These are phyloP conservation scores for Capreolus pygargus DNA, from an alignment of 2,113 vertebrate genomes.

Conservation along the genomic window DNA sequence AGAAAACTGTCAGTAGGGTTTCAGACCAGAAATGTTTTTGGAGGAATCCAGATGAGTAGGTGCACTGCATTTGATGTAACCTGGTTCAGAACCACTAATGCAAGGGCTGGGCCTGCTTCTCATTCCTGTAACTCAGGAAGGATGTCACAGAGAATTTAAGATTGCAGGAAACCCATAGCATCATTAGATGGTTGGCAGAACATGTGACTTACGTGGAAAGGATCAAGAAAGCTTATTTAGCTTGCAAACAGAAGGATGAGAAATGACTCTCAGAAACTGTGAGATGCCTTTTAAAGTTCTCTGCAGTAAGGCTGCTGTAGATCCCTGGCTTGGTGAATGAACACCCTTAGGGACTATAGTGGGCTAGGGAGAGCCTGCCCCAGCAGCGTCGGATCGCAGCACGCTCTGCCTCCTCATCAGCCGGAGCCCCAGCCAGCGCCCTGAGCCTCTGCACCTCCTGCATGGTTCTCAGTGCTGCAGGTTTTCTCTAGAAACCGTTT, in stretches of 20 bases:
- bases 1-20: neutral
- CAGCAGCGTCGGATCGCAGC: rapidly evolving
- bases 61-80: neutral
- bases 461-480: rapidly evolving
- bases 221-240: neutral
- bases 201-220: neutral
- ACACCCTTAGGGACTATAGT: neutral
- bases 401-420: rapidly evolving
- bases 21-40: neutral
- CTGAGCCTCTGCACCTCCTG: neutral
- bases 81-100: neutral
- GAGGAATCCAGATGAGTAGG: neutral
- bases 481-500: neutral
- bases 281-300: neutral
- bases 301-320: neutral
- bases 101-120: neutral
- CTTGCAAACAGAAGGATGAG: neutral
- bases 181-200: neutral
- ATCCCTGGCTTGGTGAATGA: neutral
- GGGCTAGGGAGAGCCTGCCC: rapidly evolving
- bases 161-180: neutral
- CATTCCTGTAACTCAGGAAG: neutral
- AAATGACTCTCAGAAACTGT: neutral
- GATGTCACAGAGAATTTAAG: neutral
- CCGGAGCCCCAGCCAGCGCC: rapidly evolving